These are phyloP conservation scores for Zelostemma sp. DNA, from an alignment of 1,140 invertebrate genomes.

Conservation along the genomic window DNA sequence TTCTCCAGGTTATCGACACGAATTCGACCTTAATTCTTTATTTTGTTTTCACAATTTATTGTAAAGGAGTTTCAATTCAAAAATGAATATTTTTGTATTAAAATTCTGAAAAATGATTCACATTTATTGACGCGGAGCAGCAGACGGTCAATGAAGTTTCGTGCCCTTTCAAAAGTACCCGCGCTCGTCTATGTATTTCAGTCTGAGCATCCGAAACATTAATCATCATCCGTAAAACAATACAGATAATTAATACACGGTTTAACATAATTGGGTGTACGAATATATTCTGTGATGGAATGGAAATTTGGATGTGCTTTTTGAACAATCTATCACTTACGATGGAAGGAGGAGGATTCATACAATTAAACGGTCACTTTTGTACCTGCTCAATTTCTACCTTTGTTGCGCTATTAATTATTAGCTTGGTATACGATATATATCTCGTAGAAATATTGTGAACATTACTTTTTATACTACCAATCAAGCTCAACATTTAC, in stretches of 20 bases:
- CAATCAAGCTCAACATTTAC: background rate
- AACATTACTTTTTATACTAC: background rate
- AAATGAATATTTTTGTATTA: too few species aligned
- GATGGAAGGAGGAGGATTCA: background rate
- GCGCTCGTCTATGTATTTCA: slow-evolving; percentile 26
- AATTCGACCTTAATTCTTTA: too few species aligned
- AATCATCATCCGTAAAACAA: slow-evolving; percentile 62
- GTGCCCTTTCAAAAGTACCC: slow-evolving; percentile 9
- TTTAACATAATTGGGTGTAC: slow-evolving; percentile 59
- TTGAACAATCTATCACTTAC: slow-evolving; percentile 55
- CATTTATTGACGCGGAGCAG: slow-evolving; percentile 14
- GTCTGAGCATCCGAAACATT: slow-evolving; percentile 43
- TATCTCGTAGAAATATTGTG: background rate
- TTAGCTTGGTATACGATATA: background rate
- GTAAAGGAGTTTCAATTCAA: too few species aligned
- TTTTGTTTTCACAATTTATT: too few species aligned
- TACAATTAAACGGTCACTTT: slow-evolving; percentile 10
- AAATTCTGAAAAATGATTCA: slow-evolving; percentile 33
- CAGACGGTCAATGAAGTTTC: slow-evolving; percentile 43
- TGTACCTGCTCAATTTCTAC: slow-evolving; percentile 15
- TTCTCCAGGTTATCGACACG: too few species aligned
- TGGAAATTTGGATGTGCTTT: slow-evolving; percentile 46
- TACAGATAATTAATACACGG: slow-evolving; percentile 62
- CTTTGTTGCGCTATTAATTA: slow-evolving; percentile 26
- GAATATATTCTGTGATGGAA: slow-evolving; percentile 36